Evolutionary conservation across 2,797 vertebrate genomes (phyloP).

Genomic region (Spea hammondii): DNA sequence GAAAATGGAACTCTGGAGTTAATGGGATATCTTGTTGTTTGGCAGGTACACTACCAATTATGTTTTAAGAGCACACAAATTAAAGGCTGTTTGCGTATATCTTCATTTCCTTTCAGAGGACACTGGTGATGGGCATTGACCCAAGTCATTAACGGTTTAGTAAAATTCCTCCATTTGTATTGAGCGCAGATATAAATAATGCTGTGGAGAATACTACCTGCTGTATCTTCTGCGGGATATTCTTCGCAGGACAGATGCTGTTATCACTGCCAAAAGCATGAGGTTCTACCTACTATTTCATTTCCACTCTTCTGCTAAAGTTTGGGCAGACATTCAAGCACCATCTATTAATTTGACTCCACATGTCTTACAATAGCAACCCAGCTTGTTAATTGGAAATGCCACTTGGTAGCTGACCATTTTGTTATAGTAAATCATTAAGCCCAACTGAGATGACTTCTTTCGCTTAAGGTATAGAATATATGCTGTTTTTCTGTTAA

Average conservation of each 20-base stretch:
- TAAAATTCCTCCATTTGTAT: conserved; percentile 33
- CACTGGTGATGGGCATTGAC: conserved; percentile 36
- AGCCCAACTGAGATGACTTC: not conserved
- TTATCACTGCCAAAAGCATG: conserved; percentile 15
- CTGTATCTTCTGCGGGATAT: conserved; percentile 8
- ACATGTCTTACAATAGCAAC: conserved; percentile 3
- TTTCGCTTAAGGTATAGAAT: no score
- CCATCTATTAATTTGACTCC: conserved; percentile 22
- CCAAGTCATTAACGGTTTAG: conserved; percentile 48
- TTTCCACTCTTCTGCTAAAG: conserved; percentile 10
- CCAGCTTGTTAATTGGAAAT: conserved; percentile 5
- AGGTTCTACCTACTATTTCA: conserved; percentile 16
- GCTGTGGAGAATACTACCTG: conserved; percentile 4
- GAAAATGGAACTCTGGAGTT: conserved; percentile 45
- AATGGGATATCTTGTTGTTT: conserved; percentile 47
- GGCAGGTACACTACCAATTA: conserved; percentile 50
- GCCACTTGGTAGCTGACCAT: not conserved
- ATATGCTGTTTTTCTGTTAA: no score
- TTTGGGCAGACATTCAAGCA: conserved; percentile 7
- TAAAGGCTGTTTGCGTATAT: conserved; percentile 50
- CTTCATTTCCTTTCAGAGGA: conserved; percentile 48
- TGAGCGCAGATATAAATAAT: conserved; percentile 32
- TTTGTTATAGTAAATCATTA: not conserved
- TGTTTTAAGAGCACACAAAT: conserved; percentile 48
- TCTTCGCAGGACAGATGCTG: conserved; percentile 12